phyloP scores from a whole-genome alignment of 2,888 invertebrate genomes.

The Venusia cambrica region DNA sequence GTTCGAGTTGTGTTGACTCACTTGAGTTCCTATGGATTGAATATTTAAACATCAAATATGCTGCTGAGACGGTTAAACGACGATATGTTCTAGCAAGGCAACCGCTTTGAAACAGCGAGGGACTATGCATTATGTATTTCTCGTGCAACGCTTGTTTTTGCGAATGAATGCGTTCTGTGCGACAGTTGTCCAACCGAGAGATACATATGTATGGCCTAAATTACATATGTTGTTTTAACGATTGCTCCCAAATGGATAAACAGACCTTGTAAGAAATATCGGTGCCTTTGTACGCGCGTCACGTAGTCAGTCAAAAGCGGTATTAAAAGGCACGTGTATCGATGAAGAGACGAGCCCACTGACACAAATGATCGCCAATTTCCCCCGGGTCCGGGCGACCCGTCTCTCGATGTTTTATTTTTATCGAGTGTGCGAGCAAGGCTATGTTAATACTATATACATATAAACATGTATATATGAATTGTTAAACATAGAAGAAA shows the following conservation, averaged over 20 bases:
- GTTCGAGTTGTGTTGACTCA: slow-evolving; percentile 24
- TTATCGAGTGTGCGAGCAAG: slow-evolving; percentile 30
- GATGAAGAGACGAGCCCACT: slow-evolving; percentile 44
- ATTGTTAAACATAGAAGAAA: slow-evolving; percentile 42
- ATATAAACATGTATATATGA: slow-evolving; percentile 34
- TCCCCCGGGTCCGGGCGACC: slow-evolving; percentile 39
- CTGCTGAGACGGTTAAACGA: slow-evolving; percentile 17
- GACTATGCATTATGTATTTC: slow-evolving; percentile 23
- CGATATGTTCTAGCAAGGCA: slow-evolving; percentile 17
- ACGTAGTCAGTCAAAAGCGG: slow-evolving; percentile 22
- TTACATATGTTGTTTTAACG: slow-evolving; percentile 3
- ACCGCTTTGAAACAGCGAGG: slow-evolving; percentile 16
- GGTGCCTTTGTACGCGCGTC: no score
- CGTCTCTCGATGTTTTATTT: slow-evolving; percentile 46
- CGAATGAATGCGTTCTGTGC: slow-evolving; percentile 21
- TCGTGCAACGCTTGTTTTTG: slow-evolving; percentile 21
- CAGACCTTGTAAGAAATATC: no score
- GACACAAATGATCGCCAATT: slow-evolving; percentile 55
- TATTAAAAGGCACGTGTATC: slow-evolving; percentile 36
- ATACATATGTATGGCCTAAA: slow-evolving; percentile 16
- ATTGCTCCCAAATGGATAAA: no score
- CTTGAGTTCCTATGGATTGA: slow-evolving; percentile 21
- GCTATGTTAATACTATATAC: slow-evolving; percentile 38
- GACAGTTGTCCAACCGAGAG: slow-evolving; percentile 17
- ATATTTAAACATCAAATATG: slow-evolving; percentile 27